Percentiles rank a stretch among this genome's conserved stretches.
Conservation (phyloP, 2,797 vertebrate genomes). For the Hipposideros larvatus region DNA sequence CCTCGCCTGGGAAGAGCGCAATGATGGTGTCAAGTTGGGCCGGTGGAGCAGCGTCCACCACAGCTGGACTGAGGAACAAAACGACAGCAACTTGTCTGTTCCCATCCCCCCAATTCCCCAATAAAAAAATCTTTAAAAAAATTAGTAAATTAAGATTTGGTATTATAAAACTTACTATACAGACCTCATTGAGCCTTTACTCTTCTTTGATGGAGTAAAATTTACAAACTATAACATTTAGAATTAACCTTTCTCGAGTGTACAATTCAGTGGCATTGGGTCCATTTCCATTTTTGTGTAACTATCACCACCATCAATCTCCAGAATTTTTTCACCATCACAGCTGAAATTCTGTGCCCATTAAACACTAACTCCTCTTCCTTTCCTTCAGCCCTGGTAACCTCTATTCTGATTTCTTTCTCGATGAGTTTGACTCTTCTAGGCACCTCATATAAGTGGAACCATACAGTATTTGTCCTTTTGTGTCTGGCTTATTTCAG, state of each 20-base stretch:
- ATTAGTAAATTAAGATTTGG: neutral
- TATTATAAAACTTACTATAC: conserved; percentile 18
- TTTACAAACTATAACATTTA: neutral
- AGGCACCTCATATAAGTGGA: neutral
- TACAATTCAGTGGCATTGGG: neutral
- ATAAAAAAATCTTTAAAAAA: neutral
- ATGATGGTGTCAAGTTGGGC: too few species aligned
- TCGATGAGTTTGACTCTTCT: neutral
- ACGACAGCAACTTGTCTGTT: too few species aligned
- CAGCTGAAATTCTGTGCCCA: neutral
- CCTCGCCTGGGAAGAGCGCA: too few species aligned
- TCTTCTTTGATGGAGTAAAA: neutral
- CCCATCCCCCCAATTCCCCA: too few species aligned
- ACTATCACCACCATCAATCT: neutral
- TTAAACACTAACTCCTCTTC: neutral
- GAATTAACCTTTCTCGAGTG: neutral
- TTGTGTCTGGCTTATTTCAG: neutral
- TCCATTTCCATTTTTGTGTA: neutral
- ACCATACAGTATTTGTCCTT: neutral
- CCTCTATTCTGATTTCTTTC: neutral
- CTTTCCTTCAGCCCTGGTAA: neutral
- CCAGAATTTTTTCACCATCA: neutral
- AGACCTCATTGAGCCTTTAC: neutral
- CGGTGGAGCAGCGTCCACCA: too few species aligned
- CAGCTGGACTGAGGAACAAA: too few species aligned